These are phyloP conservation scores for Nothobranchius kuhntae DNA, from an alignment of 2,113 vertebrate species.

Conservation along the genomic window DNA sequence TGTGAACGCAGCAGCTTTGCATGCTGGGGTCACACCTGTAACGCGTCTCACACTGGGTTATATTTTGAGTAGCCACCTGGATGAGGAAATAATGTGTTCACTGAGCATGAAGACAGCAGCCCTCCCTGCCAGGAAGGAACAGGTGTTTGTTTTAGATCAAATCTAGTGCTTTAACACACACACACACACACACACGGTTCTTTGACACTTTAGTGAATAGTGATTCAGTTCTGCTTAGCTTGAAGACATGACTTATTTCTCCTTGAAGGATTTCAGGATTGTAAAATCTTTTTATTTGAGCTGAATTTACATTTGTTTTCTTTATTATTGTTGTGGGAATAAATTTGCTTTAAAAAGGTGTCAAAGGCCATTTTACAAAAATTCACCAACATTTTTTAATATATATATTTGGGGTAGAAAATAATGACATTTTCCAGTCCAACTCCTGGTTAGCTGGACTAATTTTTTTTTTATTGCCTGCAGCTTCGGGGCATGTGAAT, in stretches of 20 bases:
- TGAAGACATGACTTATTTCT: not conserved
- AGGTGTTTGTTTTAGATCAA: constrained; percentile 59
- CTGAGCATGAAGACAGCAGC: constrained; percentile 61
- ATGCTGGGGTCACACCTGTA: constrained; percentile 77
- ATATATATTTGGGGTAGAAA: constrained; percentile 26
- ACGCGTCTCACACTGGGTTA: constrained; percentile 70
- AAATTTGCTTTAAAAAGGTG: constrained; percentile 31
- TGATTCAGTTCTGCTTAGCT: not conserved
- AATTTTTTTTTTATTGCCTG: constrained; percentile 65
- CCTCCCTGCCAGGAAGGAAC: constrained; percentile 65
- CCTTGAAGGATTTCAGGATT: not conserved
- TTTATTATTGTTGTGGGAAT: not conserved
- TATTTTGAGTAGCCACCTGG: constrained; percentile 74
- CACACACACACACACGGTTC: constrained; percentile 5
- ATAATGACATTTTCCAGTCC: constrained; percentile 63
- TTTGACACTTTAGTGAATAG: not conserved
- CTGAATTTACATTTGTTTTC: not conserved
- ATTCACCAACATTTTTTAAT: constrained; percentile 44
- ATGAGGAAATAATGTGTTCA: constrained; percentile 77
- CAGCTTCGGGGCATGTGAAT: constrained; percentile 71
- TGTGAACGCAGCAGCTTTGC: constrained; percentile 64
- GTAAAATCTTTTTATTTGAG: not conserved
- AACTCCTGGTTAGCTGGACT: constrained; percentile 64
- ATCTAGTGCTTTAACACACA: constrained; percentile 18
- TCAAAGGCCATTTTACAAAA: constrained; percentile 56